Base-by-base conservation (phyloP, 2,113 vertebrate genomes). In the Blennius ocellaris region DNA sequence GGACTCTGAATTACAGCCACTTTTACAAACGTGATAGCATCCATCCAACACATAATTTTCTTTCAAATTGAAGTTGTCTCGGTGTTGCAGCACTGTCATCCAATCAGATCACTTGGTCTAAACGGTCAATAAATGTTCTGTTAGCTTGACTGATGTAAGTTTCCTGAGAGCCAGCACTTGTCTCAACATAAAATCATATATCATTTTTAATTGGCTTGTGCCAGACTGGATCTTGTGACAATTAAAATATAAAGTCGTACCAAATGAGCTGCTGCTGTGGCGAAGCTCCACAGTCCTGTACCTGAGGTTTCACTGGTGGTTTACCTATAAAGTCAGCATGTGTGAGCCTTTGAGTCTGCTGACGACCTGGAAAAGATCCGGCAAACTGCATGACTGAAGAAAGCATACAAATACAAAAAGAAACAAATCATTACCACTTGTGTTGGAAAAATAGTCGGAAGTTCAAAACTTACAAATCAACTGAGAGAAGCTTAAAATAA, bases 121-220 rank as follows among this genome's bases (percentile, higher is more conserved):
- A 81, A 87, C 79, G 53, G 74, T 87, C 92, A 93, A 95, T 93
- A 85, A 92, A 87, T 70, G 67, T 78, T 77, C 87, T 93, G 83
- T 90, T 79, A 70, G 79, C 40, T 81, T 93, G 90, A 94, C 93
- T 89, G 89, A 93, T 92, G 91, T 89, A 86, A 58, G 87, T 90
- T 92, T 86, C 76, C 89, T 88, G 73, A 90, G 76, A 90, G 84
- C 5, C 74, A 62, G 76, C 55, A 45, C 79, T 81, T 82, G 76
- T 93, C 90, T 89, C 40, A 72, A 90, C 80, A 89, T 85, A 87
- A 86, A 90, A 80, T 84, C 89, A 95, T 96, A 90, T 92, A 95
- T 96, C 93, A 96, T 92, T 93, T 94, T 93, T 96, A 96, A 97
- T 95, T 95, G 94, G 93, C 76, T 67, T 84, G 85, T 70, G 73